These are phyloP conservation scores for Mormyrus iriodes DNA, from an alignment of 2,113 vertebrate species.

Conservation along the genomic window DNA sequence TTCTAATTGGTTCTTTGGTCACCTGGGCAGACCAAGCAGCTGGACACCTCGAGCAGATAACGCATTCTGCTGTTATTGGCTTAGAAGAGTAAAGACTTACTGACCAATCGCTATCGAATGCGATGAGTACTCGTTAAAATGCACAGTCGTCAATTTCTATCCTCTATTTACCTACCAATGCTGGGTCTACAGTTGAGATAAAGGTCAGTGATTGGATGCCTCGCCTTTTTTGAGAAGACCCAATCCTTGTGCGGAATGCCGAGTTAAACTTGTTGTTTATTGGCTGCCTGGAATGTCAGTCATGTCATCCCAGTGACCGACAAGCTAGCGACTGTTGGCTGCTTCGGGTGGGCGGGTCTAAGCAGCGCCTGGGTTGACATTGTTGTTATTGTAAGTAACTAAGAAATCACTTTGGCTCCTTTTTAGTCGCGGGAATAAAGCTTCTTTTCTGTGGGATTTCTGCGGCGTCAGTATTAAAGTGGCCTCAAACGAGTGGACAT, in stretches of 20 bases:
- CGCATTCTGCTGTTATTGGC: background rate
- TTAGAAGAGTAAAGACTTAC: background rate
- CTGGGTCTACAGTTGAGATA: background rate
- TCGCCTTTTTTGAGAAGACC: background rate
- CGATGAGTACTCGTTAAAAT: background rate
- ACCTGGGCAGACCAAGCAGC: background rate
- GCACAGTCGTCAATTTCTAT: background rate
- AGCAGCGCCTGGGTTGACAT: conserved; percentile 50
- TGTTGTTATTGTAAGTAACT: conserved; percentile 69
- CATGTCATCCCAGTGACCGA: conserved; percentile 26
- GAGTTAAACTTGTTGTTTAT: conserved; percentile 29
- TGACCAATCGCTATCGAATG: background rate
- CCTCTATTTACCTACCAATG: conserved; percentile 4
- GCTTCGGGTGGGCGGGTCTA: conserved; percentile 38
- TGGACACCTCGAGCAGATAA: background rate
- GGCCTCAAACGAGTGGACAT: background rate
- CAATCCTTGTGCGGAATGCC: background rate
- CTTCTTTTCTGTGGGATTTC: background rate
- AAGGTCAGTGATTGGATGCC: conserved; percentile 5
- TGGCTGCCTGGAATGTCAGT: conserved; percentile 38
- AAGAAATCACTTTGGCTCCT: conserved; percentile 61
- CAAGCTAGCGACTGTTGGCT: background rate
- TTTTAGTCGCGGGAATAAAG: conserved; percentile 13
- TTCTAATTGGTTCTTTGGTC: background rate
- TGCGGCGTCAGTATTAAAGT: conserved; percentile 17